Percentiles rank a stretch among this genome's conserved stretches.
Conservation (phyloP, 2,113 vertebrate genomes). For the Excalfactoria chinensis region DNA sequence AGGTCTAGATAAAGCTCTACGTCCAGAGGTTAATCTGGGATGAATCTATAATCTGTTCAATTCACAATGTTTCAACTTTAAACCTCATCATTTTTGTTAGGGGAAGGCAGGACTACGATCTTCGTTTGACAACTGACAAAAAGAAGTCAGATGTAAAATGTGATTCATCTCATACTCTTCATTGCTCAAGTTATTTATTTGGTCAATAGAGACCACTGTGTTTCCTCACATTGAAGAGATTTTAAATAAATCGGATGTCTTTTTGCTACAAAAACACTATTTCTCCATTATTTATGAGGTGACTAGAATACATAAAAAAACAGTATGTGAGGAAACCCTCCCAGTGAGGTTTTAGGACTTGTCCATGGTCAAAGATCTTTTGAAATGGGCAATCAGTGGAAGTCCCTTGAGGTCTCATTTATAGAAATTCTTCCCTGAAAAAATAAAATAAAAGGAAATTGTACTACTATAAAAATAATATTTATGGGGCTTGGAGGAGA, state of each 20-base stretch:
- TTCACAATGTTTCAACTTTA: not conserved
- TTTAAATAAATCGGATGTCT: not conserved
- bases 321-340: not conserved
- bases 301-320: not conserved
- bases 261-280: fast-evolving
- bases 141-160: not conserved
- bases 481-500: not conserved
- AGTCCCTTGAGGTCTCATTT: not conserved
- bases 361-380: not conserved
- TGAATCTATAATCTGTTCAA: not conserved
- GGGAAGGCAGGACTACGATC: not conserved
- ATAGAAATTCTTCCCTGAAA: not conserved
- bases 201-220: not conserved
- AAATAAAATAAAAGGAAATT: not conserved
- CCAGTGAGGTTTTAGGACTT: not conserved
- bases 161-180: not conserved
- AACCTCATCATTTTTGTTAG: not conserved
- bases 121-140: not conserved
- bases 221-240: not conserved
- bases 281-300: not conserved
- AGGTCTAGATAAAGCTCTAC: not conserved
- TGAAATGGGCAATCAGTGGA: not conserved
- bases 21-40: not conserved
- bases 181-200: not conserved
- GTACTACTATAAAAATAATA: not conserved